A percentile compares a stretch with the other conserved stretches of the same genome.
These are phyloP conservation scores for Mola mola DNA, from an alignment of 2,113 vertebrate genomes.

Conservation along the genomic window DNA sequence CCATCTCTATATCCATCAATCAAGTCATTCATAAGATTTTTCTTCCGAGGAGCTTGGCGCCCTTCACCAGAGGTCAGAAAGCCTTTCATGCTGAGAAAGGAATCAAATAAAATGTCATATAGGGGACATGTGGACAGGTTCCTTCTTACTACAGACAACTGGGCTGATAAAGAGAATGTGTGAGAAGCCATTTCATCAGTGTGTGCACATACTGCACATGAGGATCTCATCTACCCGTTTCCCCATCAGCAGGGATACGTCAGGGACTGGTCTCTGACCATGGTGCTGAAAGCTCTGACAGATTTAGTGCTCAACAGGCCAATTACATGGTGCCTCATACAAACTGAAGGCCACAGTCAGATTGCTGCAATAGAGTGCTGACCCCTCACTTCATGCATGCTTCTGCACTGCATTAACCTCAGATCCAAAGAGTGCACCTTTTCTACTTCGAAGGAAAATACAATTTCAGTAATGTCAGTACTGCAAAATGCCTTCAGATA, in stretches of 20 bases:
- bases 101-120: constrained; percentile 33
- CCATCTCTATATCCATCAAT: constrained; percentile 49
- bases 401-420: not conserved
- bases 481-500: not conserved
- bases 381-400: not conserved
- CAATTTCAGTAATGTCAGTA: not conserved
- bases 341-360: constrained; percentile 8
- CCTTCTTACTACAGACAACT: constrained; percentile 1
- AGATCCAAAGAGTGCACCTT: not conserved
- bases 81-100: constrained; percentile 21
- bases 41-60: constrained; percentile 34
- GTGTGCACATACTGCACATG: not conserved
- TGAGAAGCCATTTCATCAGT: constrained; percentile 25
- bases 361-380: constrained; percentile 13
- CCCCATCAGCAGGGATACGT: constrained; percentile 19
- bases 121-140: constrained; percentile 4
- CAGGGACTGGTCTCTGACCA: constrained; percentile 56
- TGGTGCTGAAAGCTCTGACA: constrained; percentile 68
- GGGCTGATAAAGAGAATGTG: constrained; percentile 22
- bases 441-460: not conserved
- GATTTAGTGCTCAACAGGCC: constrained; percentile 25
- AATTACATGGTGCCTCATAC: constrained; percentile 15
- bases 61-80: constrained; percentile 71
- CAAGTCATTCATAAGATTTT: constrained; percentile 68
- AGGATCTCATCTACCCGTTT: constrained; percentile 7